Base-by-base conservation (phyloP, 2,113 vertebrate genomes). In the Saccopteryx leptura region DNA sequence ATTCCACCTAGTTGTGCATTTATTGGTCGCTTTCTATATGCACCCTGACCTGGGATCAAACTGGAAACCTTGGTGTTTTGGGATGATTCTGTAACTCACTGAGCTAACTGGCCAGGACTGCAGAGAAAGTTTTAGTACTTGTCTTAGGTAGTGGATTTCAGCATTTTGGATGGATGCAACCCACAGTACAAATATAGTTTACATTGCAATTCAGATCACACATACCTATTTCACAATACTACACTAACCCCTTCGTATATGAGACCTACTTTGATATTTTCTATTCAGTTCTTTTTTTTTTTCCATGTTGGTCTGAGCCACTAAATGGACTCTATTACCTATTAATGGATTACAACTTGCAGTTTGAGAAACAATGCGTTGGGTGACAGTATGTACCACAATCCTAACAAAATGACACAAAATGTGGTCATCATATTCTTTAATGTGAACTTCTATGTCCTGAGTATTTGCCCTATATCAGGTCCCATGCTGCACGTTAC, bases 381-480 rank as follows among this genome's bases (percentile, higher is more conserved):
- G 11, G 68, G 31, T 56, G 56, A 75, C 68, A 71, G 23, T n/a
- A 69, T 52, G 72, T 26, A 86, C 39, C 7, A 96, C 18, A 91
- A 58, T 75, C 78, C 63, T 89, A 82, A 82, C 17, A 88, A 89
- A 95, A 91, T 50, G 60, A 93, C 56, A 90, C 52, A 82, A 48
- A 91, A 78, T 74, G 48, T 60, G 33, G 82, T 74, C 19, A 31
- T 78, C 66, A 61, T 50, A 81, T 24, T 94, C 46, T 71, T 72
- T 72, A 79, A 33, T 8, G 24, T 88, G 52, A 88, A 84, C 9
- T 58, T 72, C 88, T 17, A 33, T 46, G 9, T 79, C 60, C 58
- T 79, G 52, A 75, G 46, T 58, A 85, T 9, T 21, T 63, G 58
- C 33, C 58, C 33, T 46, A 4, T 74, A 60, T 83, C 26, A 69